Evolutionary conservation across 1,140 invertebrate species (phyloP).

Genomic region (Bombus waltoni): DNA sequence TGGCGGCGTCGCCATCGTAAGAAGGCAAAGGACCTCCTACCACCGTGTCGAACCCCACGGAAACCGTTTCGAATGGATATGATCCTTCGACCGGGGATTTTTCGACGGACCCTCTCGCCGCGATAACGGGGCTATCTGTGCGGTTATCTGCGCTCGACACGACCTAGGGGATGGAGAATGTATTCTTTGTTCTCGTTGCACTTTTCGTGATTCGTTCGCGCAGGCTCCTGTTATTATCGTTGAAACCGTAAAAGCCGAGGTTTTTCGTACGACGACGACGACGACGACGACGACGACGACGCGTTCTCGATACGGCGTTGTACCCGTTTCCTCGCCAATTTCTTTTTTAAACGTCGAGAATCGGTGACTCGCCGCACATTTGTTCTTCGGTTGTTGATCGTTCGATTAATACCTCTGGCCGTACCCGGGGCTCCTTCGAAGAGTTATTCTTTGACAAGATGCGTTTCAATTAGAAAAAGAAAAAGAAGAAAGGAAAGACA

Average conservation of each 20-base stretch:
- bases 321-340: background rate
- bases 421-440: too few relatives aligned
- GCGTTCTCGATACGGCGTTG: background rate
- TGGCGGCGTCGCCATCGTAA: slow-evolving; percentile 16
- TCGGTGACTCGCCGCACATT: too few relatives aligned
- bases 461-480: too few relatives aligned
- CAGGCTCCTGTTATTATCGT: slow-evolving; percentile 31
- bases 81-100: slow-evolving; percentile 41
- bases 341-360: background rate
- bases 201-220: slow-evolving; percentile 24
- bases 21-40: slow-evolving; percentile 63
- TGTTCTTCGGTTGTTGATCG: background rate
- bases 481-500: too few relatives aligned
- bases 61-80: slow-evolving; percentile 58
- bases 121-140: slow-evolving; percentile 40
- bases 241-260: slow-evolving; percentile 11
- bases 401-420: background rate
- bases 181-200: slow-evolving; percentile 40
- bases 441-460: too few relatives aligned
- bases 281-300: too few relatives aligned
- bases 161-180: background rate
- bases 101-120: slow-evolving; percentile 31
- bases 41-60: slow-evolving; percentile 18
- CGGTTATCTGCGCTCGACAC: slow-evolving; percentile 21
- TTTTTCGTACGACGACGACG: slow-evolving; percentile 10